phyloP scores from a whole-genome alignment of 2,113 vertebrate species.

The Monarcha castaneiventris region DNA sequence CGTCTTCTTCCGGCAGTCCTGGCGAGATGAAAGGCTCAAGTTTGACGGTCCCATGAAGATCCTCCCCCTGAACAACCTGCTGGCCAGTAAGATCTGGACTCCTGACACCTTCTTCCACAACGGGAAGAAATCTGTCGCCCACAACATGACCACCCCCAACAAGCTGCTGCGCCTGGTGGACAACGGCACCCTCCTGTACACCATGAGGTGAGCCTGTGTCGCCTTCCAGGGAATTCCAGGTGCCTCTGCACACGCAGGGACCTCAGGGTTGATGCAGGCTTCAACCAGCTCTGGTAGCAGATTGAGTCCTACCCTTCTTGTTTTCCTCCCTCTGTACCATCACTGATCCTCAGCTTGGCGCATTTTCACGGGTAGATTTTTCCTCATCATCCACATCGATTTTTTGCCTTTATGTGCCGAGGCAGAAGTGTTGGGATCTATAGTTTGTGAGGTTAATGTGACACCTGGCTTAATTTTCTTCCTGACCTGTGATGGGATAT shows the following conservation, averaged over 20 bases:
- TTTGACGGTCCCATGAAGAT: constrained; percentile 98
- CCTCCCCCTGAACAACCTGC: constrained; percentile 92
- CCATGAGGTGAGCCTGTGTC: constrained; percentile 86
- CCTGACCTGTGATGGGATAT: not conserved
- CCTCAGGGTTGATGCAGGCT: not conserved
- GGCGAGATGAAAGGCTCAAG: constrained; percentile 94
- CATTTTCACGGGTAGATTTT: not conserved
- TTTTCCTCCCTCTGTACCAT: not conserved
- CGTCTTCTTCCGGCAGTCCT: constrained; percentile 98
- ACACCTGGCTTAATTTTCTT: not conserved
- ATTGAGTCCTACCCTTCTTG: not conserved
- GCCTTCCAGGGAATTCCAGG: not conserved
- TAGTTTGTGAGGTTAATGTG: not conserved
- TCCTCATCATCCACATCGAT: not conserved
- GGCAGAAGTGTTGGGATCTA: not conserved
- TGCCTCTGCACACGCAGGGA: not conserved
- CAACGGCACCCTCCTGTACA: constrained; percentile 95
- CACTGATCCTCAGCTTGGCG: not conserved
- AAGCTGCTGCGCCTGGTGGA: constrained; percentile 93
- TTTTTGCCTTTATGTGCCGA: not conserved
- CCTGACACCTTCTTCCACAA: constrained; percentile 99
- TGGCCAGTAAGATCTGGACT: constrained; percentile 99
- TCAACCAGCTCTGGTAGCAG: not conserved
- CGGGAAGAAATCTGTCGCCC: constrained; percentile 96
- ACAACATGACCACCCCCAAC: constrained; percentile 99